Conservation (phyloP, 2,113 vertebrate genomes). For the Strigops habroptila region DNA sequence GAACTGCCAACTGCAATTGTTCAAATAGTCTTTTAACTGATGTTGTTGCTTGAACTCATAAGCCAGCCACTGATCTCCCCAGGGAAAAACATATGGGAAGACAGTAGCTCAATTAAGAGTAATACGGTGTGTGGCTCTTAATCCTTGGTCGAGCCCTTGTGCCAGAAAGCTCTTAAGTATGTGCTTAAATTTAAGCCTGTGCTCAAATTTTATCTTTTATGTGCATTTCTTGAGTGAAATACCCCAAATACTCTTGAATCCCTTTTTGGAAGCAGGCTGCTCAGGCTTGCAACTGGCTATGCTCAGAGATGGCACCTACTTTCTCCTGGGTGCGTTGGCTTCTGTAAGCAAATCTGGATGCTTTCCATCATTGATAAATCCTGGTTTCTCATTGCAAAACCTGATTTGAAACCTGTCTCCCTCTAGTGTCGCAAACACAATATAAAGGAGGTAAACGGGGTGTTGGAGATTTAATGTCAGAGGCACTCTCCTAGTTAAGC, state of each 20-base stretch:
- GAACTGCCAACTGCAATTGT: slow-evolving; percentile 48
- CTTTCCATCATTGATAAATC: neutral
- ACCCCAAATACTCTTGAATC: neutral
- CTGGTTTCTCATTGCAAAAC: neutral
- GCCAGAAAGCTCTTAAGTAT: neutral
- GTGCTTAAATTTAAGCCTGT: neutral
- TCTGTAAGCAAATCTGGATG: fast-evolving
- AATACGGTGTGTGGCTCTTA: neutral
- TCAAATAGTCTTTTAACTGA: neutral
- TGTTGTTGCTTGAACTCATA: neutral
- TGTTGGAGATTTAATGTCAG: neutral
- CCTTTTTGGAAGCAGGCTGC: neutral
- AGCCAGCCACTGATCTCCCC: slow-evolving; percentile 25
- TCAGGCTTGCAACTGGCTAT: fast-evolving
- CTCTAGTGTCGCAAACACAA: neutral
- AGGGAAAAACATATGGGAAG: slow-evolving; percentile 46
- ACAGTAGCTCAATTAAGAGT: slow-evolving; percentile 57
- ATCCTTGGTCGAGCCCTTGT: neutral
- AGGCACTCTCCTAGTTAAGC: neutral
- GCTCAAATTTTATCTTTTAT: neutral
- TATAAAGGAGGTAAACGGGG: neutral
- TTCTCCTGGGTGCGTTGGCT: neutral
- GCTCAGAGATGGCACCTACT: neutral
- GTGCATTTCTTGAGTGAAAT: neutral
- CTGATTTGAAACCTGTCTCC: slow-evolving; percentile 14